These are phyloP conservation scores for Strix aluco DNA, from an alignment of 2,113 vertebrate genomes.

Conservation along the genomic window DNA sequence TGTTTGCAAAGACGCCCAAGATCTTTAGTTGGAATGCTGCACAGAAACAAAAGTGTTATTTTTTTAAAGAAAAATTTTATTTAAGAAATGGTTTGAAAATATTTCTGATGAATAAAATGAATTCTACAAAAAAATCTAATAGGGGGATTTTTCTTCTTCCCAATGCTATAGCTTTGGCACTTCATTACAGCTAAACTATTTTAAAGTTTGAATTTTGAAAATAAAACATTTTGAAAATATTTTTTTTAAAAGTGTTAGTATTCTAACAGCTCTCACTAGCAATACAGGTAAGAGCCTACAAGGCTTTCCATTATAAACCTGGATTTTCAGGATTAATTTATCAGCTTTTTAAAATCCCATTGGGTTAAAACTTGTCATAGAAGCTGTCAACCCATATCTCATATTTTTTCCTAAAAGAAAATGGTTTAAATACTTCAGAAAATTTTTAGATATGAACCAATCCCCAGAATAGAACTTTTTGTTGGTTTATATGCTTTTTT, in stretches of 20 bases:
- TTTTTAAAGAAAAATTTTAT: neutral
- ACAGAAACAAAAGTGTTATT: neutral
- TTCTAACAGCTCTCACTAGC: neutral
- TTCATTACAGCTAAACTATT: neutral
- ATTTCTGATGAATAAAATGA: neutral
- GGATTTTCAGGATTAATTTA: constrained; percentile 62
- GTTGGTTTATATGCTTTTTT: neutral
- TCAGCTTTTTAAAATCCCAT: constrained; percentile 55
- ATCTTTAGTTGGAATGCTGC: neutral
- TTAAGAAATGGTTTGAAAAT: neutral
- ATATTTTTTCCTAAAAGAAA: neutral
- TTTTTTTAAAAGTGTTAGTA: neutral
- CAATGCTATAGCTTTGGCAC: neutral
- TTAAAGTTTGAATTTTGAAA: neutral
- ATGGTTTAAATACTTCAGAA: constrained; percentile 23
- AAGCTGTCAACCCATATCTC: constrained; percentile 40
- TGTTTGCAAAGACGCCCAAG: neutral
- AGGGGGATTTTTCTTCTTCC: neutral
- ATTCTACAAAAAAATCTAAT: neutral
- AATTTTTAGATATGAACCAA: neutral
- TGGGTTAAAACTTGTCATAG: constrained; percentile 53
- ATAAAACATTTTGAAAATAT: constrained; percentile 5
- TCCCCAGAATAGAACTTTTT: neutral
- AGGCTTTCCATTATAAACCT: constrained; percentile 43
- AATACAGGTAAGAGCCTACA: constrained; percentile 4